Conservation (phyloP, 2,888 invertebrate species). For the Hoplodrina ambigua region DNA sequence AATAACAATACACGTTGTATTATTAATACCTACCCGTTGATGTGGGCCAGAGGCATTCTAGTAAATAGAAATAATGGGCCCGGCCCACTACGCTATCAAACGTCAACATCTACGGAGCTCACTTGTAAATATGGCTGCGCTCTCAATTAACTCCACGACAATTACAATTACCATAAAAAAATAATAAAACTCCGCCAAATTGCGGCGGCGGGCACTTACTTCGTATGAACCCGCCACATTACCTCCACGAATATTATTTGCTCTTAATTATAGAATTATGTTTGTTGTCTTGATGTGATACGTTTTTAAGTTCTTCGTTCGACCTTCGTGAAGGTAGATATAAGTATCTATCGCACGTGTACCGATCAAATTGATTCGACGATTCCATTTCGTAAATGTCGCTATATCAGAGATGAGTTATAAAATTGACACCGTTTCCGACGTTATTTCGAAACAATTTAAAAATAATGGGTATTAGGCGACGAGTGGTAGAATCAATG, state of each 20-base stretch:
- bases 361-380: conserved; percentile 61
- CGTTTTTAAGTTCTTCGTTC: conserved; percentile 39
- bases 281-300: conserved; percentile 60
- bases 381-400: conserved; percentile 57
- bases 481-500: conserved; percentile 76
- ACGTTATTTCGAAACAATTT: conserved; percentile 79
- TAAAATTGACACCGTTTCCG: conserved; percentile 73
- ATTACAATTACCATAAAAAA: conserved; percentile 87
- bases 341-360: conserved; percentile 18
- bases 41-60: conserved; percentile 71
- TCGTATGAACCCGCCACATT: conserved; percentile 65
- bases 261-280: conserved; percentile 70
- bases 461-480: conserved; percentile 78
- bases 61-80: conserved; percentile 82
- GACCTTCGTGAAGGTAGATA: conserved; percentile 24
- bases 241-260: conserved; percentile 73
- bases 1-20: conserved; percentile 63
- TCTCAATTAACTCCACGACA: conserved; percentile 85
- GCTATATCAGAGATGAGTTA: conserved; percentile 63
- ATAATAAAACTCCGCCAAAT: conserved; percentile 84
- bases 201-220: conserved; percentile 76
- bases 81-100: conserved; percentile 73
- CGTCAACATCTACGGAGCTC: conserved; percentile 76
- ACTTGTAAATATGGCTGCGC: conserved; percentile 82
- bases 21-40: conserved; percentile 65